Conservation (phyloP, 2,797 vertebrate genomes). For the Phrynocephalus forsythii region DNA sequence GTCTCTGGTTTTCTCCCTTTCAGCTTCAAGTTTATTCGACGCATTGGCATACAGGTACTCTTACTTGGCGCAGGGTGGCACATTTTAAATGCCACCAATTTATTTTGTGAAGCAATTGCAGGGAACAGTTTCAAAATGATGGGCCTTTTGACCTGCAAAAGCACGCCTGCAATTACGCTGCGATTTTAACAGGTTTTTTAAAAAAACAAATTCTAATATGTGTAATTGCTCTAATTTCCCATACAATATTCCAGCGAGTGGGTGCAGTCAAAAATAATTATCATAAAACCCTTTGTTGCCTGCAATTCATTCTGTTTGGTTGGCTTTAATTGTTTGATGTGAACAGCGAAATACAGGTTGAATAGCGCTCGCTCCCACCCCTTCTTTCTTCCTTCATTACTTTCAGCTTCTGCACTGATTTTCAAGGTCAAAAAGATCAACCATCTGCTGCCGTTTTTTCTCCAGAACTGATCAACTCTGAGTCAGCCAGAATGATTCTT, state of each 20-base stretch:
- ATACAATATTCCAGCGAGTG: slow-evolving; percentile 27
- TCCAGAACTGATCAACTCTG: neutral
- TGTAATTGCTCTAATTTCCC: slow-evolving; percentile 7
- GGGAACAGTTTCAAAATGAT: neutral
- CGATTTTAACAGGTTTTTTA: slow-evolving; percentile 29
- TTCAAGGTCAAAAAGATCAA: slow-evolving; percentile 54
- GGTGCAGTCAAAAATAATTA: neutral
- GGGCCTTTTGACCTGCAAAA: slow-evolving; percentile 16
- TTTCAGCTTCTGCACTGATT: neutral
- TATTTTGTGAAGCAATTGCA: slow-evolving; percentile 31
- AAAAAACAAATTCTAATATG: slow-evolving; percentile 1
- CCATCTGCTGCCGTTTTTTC: slow-evolving; percentile 6
- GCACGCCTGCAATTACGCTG: slow-evolving; percentile 32
- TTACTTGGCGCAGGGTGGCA: neutral
- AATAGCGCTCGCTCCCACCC: neutral
- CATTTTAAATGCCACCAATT: slow-evolving; percentile 24
- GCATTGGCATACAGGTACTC: neutral
- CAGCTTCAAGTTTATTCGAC: neutral
- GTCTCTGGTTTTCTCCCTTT: neutral
- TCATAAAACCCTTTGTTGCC: neutral
- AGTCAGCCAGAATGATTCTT: neutral
- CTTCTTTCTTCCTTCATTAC: slow-evolving; percentile 16
- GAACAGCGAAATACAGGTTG: neutral
- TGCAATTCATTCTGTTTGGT: neutral
- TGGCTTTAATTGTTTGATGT: slow-evolving; percentile 41